Evolutionary conservation across 2,797 vertebrate genomes (phyloP).

Genomic region (Bufotes viridis): DNA sequence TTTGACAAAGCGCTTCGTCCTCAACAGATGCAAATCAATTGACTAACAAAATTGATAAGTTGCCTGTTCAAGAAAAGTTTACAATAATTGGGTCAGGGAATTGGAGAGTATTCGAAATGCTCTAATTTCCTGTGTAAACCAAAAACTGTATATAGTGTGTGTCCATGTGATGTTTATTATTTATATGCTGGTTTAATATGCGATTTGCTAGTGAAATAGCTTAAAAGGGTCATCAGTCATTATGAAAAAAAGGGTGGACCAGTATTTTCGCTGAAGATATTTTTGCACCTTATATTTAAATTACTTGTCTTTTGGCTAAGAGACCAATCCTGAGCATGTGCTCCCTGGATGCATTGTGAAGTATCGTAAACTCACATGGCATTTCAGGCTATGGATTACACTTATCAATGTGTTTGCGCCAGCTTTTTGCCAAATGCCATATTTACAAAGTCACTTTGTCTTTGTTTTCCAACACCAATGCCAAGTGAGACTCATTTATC

Average conservation of each 20-base stretch:
- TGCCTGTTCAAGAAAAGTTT: conserved; percentile 31
- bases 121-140: neutral
- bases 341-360: too few species aligned
- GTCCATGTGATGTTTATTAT: neutral
- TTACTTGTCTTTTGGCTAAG: neutral
- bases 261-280: neutral
- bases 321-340: too few species aligned
- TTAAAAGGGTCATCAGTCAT: neutral
- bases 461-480: too few species aligned
- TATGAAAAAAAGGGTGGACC: neutral
- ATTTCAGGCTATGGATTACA: too few species aligned
- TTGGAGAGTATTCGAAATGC: conserved; percentile 13
- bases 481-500: too few species aligned
- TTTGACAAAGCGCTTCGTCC: conserved; percentile 34
- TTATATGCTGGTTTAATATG: neutral
- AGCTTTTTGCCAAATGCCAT: too few species aligned
- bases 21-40: conserved; percentile 45
- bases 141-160: neutral
- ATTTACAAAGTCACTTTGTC: too few species aligned
- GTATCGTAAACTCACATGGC: too few species aligned
- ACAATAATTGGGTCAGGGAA: conserved; percentile 40
- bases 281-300: neutral
- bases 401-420: too few species aligned
- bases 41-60: conserved; percentile 36
- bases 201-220: neutral